A percentile compares a stretch with the other conserved stretches of the same genome.
These are phyloP conservation scores for Sinohyriopsis cumingii DNA, from an alignment of 2,888 invertebrate species.

Conservation along the genomic window DNA sequence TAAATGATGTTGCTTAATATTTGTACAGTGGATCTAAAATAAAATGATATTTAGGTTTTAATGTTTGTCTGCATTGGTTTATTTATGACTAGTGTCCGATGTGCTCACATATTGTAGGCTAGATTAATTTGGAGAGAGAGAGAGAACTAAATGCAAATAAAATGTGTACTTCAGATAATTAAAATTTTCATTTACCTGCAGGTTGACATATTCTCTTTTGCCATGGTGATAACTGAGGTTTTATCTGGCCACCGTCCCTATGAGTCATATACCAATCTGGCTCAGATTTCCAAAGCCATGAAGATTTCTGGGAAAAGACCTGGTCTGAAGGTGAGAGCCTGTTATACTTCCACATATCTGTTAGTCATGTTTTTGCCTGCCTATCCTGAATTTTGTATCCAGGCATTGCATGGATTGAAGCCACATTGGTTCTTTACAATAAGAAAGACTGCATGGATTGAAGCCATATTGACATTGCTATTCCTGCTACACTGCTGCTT, in stretches of 20 bases:
- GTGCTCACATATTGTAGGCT: too few relatives aligned
- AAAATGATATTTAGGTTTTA: too few relatives aligned
- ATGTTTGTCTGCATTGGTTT: not conserved
- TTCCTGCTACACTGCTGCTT: too few relatives aligned
- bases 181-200: conserved; percentile 23
- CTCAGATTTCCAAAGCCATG: conserved; percentile 46
- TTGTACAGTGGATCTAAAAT: too few relatives aligned
- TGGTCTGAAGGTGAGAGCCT: conserved; percentile 31
- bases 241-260: conserved; percentile 57
- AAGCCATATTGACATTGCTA: too few relatives aligned
- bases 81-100: not conserved
- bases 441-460: too few relatives aligned
- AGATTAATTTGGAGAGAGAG: too few relatives aligned
- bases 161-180: not conserved
- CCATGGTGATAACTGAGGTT: conserved; percentile 65
- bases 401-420: too few relatives aligned
- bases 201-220: conserved; percentile 67
- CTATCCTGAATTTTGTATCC: not conserved
- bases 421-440: too few relatives aligned
- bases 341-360: not conserved
- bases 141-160: too few relatives aligned
- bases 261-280: conserved; percentile 40
- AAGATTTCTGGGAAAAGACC: conserved; percentile 45
- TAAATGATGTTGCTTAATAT: not conserved
- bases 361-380: not conserved